A percentile compares a stretch with the other conserved stretches of the same genome.
Evolutionary conservation across 1,140 invertebrate species (phyloP).

Genomic region (Ladona fulva): DNA sequence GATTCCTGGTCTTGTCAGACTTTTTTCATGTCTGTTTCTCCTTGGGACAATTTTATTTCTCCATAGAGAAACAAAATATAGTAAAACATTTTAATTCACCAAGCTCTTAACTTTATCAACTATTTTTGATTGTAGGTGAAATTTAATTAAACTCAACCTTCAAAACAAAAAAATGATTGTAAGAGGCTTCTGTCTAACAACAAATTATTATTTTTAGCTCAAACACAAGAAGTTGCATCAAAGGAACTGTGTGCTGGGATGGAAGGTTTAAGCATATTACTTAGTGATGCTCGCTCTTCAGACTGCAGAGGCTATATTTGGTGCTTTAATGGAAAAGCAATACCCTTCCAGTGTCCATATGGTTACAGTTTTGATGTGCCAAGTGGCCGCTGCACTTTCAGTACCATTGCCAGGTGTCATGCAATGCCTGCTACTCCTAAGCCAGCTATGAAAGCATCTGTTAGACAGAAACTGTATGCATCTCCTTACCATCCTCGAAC

Average conservation of each 20-base stretch:
- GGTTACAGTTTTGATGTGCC: neutral
- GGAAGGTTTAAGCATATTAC: neutral
- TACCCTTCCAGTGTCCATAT: neutral
- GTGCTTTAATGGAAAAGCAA: neutral
- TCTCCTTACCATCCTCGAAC: neutral
- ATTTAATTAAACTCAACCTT: no score
- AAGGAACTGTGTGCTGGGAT: neutral
- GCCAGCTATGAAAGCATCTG: neutral
- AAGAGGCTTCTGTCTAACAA: no score
- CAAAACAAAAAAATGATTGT: no score
- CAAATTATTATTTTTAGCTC: no score
- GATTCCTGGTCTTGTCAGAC: no score
- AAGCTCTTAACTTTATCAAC: no score
- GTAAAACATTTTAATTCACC: no score
- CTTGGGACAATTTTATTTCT: no score
- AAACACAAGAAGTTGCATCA: neutral
- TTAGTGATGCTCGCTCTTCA: neutral
- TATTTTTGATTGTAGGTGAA: no score
- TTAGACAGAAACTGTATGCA: no score
- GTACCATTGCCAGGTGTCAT: neutral
- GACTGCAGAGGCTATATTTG: neutral
- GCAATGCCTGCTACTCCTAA: neutral
- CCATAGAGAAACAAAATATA: no score
- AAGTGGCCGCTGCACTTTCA: neutral
- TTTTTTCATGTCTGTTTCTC: no score